These are phyloP conservation scores for Drosophila antonietae DNA, from an alignment of 2,888 invertebrate genomes.

Conservation along the genomic window DNA sequence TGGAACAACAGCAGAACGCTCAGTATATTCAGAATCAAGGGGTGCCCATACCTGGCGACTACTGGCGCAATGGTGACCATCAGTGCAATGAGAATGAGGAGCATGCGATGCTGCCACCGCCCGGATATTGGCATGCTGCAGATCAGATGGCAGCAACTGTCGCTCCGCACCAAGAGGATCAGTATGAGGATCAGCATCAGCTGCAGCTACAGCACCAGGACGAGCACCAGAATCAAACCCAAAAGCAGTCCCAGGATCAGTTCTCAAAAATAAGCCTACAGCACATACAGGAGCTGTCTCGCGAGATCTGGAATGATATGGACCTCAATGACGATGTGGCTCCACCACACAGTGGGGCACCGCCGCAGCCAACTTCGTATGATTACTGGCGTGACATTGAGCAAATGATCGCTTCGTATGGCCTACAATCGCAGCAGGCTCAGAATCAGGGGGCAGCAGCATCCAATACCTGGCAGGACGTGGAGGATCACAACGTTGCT, in stretches of 20 bases:
- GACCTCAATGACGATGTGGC: neutral
- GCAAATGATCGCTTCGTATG: neutral
- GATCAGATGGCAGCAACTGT: neutral
- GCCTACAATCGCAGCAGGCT: neutral
- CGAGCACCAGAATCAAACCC: neutral
- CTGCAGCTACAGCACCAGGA: neutral
- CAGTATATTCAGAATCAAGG: neutral
- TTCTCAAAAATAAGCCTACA: neutral
- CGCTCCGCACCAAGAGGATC: neutral
- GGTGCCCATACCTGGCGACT: neutral
- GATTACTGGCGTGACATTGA: constrained; percentile 14
- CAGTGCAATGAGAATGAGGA: neutral
- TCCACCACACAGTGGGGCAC: neutral
- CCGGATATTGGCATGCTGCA: neutral
- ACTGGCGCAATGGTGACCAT: neutral
- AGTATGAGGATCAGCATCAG: neutral
- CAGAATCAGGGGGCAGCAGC: neutral
- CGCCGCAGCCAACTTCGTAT: neutral
- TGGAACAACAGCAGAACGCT: neutral
- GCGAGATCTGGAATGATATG: constrained; percentile 1
- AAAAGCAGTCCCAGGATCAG: neutral
- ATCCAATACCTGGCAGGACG: neutral
- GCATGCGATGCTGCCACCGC: neutral
- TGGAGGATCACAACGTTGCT: neutral
- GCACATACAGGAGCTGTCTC: neutral